Percentiles rank a stretch among this genome's conserved stretches.
Evolutionary conservation across 2,113 vertebrate species (phyloP).

Genomic region (Garra rufa): DNA sequence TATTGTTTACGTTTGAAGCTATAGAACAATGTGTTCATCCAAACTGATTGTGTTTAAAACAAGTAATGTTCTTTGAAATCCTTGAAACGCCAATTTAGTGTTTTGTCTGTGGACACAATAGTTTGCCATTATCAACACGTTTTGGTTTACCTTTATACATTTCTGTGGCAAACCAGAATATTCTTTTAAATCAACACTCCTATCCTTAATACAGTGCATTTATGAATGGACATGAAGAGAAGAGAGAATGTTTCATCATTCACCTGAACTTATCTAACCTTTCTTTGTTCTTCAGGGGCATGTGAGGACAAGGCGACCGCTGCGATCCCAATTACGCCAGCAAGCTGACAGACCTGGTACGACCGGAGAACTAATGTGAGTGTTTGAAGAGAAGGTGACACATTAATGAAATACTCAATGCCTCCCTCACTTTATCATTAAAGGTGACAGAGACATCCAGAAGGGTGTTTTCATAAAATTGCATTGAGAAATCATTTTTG

Average conservation of each 20-base stretch:
- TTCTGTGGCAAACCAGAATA: background rate
- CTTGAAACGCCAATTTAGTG: background rate
- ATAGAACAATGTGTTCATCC: background rate
- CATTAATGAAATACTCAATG: background rate
- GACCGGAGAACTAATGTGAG: background rate
- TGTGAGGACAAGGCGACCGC: background rate
- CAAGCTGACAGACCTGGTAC: background rate
- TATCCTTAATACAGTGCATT: background rate
- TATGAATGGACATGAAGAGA: background rate
- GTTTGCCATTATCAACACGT: background rate
- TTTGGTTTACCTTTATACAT: background rate
- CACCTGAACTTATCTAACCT: constrained; percentile 8
- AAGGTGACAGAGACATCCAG: background rate
- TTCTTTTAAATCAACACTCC: background rate
- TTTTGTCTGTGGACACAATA: background rate
- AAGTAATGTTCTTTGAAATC: background rate
- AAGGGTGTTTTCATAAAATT: background rate
- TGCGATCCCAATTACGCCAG: background rate
- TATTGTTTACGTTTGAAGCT: background rate
- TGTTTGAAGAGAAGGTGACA: background rate
- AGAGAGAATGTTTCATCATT: background rate
- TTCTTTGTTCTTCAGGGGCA: constrained; percentile 8
- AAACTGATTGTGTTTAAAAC: background rate
- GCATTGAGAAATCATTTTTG: background rate
- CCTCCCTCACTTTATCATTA: background rate